phyloP scores from a whole-genome alignment of 2,888 invertebrate species.

The Eulithis testata region DNA sequence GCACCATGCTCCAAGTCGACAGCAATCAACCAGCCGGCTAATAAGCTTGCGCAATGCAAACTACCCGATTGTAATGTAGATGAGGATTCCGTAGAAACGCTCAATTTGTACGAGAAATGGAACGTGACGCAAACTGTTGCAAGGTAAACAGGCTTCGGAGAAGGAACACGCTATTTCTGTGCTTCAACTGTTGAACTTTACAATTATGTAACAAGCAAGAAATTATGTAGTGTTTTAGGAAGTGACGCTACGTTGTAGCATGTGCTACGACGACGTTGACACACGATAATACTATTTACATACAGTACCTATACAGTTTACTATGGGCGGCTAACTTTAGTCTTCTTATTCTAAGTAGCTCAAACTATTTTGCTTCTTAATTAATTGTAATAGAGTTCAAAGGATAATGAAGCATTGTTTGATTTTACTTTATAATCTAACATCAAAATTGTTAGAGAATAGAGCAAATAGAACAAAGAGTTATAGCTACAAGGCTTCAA shows the following conservation, averaged over 20 bases:
- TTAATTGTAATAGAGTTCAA: conserved; percentile 7
- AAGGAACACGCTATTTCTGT: neutral
- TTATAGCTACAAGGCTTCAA: neutral
- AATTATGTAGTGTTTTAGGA: no score
- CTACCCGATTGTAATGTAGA: conserved; percentile 30
- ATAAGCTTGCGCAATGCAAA: conserved; percentile 31
- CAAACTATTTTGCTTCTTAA: conserved; percentile 9
- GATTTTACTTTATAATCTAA: neutral
- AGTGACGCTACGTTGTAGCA: neutral
- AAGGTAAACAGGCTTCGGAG: neutral
- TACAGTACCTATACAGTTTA: no score
- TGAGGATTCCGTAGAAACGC: conserved; percentile 19
- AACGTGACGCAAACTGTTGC: conserved; percentile 7
- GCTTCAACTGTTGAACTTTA: neutral
- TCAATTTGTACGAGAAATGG: conserved; percentile 20
- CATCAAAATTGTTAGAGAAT: no score
- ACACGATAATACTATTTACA: neutral
- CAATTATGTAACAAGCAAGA: no score
- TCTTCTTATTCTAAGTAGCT: no score
- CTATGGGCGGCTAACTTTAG: no score
- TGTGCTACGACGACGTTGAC: conserved; percentile 5
- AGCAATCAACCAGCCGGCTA: conserved; percentile 29
- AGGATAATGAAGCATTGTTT: conserved; percentile 9
- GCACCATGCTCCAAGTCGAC: neutral
- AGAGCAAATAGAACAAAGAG: no score